phyloP scores from a whole-genome alignment of 2,888 invertebrate species.

The Empis livida region DNA sequence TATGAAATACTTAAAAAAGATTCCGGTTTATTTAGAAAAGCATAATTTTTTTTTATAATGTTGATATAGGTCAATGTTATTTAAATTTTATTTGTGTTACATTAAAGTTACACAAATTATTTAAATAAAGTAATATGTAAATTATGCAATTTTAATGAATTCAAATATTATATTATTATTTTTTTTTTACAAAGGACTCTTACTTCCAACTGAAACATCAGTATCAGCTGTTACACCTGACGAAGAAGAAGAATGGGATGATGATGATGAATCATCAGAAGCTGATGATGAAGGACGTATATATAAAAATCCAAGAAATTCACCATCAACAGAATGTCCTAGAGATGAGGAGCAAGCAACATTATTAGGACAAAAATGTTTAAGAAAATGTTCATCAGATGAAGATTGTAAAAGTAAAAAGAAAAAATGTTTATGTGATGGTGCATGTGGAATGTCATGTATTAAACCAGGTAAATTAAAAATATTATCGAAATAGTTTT shows the following conservation, averaged over 20 bases:
- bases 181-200: too few species aligned
- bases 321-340: slow-evolving; percentile 74
- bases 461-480: slow-evolving; percentile 76
- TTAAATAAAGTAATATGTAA: too few species aligned
- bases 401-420: slow-evolving; percentile 94
- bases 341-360: slow-evolving; percentile 77
- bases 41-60: too few species aligned
- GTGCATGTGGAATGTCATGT: slow-evolving; percentile 93
- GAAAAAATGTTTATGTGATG: slow-evolving; percentile 94
- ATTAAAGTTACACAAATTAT: too few species aligned
- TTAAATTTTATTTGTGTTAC: too few species aligned
- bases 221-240: slow-evolving; percentile 26
- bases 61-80: too few species aligned
- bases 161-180: too few species aligned
- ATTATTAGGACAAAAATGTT: slow-evolving; percentile 71
- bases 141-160: too few species aligned
- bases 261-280: slow-evolving; percentile 41
- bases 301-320: slow-evolving; percentile 80
- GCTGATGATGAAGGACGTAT: slow-evolving; percentile 69
- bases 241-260: slow-evolving; percentile 41
- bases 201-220: neutral
- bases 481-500: too few species aligned
- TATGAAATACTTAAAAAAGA: too few species aligned
- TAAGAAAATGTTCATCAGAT: slow-evolving; percentile 84
- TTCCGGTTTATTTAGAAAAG: too few species aligned